These are phyloP conservation scores for Antigone vipio DNA, from an alignment of 2,113 vertebrate species.

Conservation along the genomic window DNA sequence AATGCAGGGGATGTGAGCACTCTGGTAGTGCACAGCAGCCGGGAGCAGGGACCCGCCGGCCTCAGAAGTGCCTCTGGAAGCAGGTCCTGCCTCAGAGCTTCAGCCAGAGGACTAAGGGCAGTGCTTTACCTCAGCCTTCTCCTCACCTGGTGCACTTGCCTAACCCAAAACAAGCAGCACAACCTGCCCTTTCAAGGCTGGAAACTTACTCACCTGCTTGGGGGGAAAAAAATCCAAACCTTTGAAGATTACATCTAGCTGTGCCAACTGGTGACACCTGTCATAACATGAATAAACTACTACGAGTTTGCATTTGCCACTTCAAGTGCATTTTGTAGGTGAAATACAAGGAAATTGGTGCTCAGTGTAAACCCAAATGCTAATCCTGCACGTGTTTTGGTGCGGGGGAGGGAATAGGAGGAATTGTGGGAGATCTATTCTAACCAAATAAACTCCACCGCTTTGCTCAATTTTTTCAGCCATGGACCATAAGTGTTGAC, in stretches of 20 bases:
- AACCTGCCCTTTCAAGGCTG: neutral
- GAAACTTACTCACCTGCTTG: constrained; percentile 31
- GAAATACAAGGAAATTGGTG: constrained; percentile 10
- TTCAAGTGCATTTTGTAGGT: neutral
- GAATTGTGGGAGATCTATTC: neutral
- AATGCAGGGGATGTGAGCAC: neutral
- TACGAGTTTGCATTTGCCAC: neutral
- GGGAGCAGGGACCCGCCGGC: neutral
- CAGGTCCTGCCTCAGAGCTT: neutral
- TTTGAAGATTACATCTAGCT: neutral
- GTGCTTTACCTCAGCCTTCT: neutral
- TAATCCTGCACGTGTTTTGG: neutral
- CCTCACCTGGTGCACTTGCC: neutral
- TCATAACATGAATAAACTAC: constrained; percentile 16
- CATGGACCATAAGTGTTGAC: neutral
- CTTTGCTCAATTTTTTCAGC: neutral
- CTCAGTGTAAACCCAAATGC: neutral
- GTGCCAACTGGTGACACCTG: constrained; percentile 25
- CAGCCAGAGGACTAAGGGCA: neutral
- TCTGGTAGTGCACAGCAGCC: neutral
- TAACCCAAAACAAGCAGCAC: neutral
- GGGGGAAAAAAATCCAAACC: neutral
- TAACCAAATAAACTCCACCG: neutral
- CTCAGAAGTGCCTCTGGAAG: neutral
- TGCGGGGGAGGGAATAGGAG: neutral